phyloP scores from a whole-genome alignment of 1,140 invertebrate species.

The Andricus grossulariae region DNA sequence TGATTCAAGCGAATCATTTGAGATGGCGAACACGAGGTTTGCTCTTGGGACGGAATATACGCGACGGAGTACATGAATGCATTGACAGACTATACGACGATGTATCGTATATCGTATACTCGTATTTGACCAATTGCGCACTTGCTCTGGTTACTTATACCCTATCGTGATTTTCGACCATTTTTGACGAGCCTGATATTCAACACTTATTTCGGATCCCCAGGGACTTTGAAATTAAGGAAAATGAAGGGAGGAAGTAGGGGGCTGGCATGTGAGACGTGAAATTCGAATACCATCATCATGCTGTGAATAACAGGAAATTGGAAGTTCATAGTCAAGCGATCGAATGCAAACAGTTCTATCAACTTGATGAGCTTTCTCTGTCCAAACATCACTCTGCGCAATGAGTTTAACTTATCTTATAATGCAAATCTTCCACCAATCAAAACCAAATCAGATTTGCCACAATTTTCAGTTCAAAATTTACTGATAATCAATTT shows the following conservation, averaged over 20 bases:
- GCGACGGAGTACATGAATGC: constrained; percentile 26
- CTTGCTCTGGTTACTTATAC: not conserved
- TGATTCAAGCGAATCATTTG: constrained; percentile 25
- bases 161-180: not conserved
- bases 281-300: too few species aligned
- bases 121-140: not conserved
- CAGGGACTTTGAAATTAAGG: not conserved
- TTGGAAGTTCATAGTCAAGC: not conserved
- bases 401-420: not conserved
- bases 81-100: constrained; percentile 15
- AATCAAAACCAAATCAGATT: too few species aligned
- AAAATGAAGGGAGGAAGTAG: not conserved
- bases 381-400: not conserved
- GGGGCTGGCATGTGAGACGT: too few species aligned
- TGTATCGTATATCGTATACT: not conserved
- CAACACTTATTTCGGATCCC: not conserved
- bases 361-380: constrained; percentile 14
- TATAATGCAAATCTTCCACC: too few species aligned
- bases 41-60: constrained; percentile 10
- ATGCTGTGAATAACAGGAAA: not conserved
- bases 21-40: constrained; percentile 27
- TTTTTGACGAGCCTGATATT: not conserved
- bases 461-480: too few species aligned
- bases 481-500: too few species aligned
- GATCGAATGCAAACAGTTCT: constrained; percentile 1